Evolutionary conservation across 2,888 invertebrate species (phyloP), one percentile per base, ranked within the genome.

Genomic region (Odiellus spinosus): DNA sequence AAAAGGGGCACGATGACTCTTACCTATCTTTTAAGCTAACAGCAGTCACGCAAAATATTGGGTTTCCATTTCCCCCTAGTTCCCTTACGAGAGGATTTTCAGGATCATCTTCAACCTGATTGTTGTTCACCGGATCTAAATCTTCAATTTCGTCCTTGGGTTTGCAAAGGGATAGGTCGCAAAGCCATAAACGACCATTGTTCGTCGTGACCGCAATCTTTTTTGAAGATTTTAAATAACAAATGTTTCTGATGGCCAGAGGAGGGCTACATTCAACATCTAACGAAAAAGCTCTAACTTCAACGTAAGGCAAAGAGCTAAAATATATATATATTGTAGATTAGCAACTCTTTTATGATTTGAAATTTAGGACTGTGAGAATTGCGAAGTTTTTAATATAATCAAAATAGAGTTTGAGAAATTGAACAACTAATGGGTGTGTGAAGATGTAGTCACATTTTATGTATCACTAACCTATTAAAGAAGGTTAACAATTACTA

Each of bases 141-240:
- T 49, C 48, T 10, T 42, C 48, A 5, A 32, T 19, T 21, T 46
- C 38, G 15, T 35, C 14, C 3, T 15, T 11, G 18, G 26, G 26
- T 26, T 26, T 26, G 8, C 26, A 26, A 26, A 26, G 26, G 18
- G 10, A 2, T 2, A 15, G 8, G 18, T 38, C 38, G 53, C 82
- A 76, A 40, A 84, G 66, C 68, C 83, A 83, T 45, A 83, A 63
- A 42, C 82, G 56, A 59, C 87, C 87, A 61, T 81, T 83, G 18
- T 76, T 74, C 33, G 86, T 67, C 0, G 84, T 83, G 8, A 85
- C 77, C 2, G 83, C 86, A n/a, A 87, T 84, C 33, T 83, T 70
- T 53, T 74, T 75, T 52, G 82, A 69, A 26, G 68, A 65, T 15
- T 74, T 74, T 53, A 87, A 70, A 56, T 77, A 74, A 39, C 77